Percentiles rank a stretch among this genome's conserved stretches.
phyloP scores from a whole-genome alignment of 2,888 invertebrate species.

The Criorhina ranunculi region DNA sequence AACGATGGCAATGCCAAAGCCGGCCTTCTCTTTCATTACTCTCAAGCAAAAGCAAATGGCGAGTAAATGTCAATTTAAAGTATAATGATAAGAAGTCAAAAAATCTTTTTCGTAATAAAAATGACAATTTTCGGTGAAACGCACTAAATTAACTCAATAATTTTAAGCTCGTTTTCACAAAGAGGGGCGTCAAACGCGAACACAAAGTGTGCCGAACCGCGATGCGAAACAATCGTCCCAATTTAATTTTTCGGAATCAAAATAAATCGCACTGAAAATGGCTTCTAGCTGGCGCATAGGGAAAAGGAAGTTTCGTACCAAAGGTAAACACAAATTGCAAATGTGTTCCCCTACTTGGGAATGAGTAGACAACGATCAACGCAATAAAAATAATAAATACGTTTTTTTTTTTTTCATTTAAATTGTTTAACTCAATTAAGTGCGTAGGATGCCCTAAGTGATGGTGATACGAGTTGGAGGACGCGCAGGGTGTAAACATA shows the following conservation, averaged over 20 bases:
- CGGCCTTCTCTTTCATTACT: slow-evolving; percentile 58
- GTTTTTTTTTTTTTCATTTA: no score
- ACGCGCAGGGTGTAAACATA: slow-evolving; percentile 72
- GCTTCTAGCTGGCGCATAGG: slow-evolving; percentile 84
- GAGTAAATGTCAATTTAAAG: slow-evolving; percentile 75
- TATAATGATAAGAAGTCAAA: slow-evolving; percentile 75
- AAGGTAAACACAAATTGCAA: slow-evolving; percentile 81
- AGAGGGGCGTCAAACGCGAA: slow-evolving; percentile 43
- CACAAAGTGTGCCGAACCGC: slow-evolving; percentile 52
- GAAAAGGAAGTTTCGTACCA: slow-evolving; percentile 83
- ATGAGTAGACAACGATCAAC: slow-evolving; percentile 36
- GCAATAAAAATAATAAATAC: slow-evolving; percentile 50
- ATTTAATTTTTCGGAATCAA: slow-evolving; percentile 54
- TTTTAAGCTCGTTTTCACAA: slow-evolving; percentile 51
- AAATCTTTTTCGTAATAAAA: slow-evolving; percentile 73
- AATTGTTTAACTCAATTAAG: slow-evolving; percentile 54
- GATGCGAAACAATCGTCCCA: slow-evolving; percentile 57
- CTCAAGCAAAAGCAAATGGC: slow-evolving; percentile 68
- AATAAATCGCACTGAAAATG: slow-evolving; percentile 79
- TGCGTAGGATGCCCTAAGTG: slow-evolving; percentile 61
- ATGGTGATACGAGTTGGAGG: slow-evolving; percentile 39
- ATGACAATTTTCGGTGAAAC: slow-evolving; percentile 75
- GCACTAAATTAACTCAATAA: slow-evolving; percentile 68
- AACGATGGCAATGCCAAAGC: slow-evolving; percentile 73
- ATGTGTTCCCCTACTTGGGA: slow-evolving; percentile 62